Percentiles rank a stretch among this genome's conserved stretches.
phyloP scores from a whole-genome alignment of 2,888 invertebrate genomes.

The Leucophenga montana region DNA sequence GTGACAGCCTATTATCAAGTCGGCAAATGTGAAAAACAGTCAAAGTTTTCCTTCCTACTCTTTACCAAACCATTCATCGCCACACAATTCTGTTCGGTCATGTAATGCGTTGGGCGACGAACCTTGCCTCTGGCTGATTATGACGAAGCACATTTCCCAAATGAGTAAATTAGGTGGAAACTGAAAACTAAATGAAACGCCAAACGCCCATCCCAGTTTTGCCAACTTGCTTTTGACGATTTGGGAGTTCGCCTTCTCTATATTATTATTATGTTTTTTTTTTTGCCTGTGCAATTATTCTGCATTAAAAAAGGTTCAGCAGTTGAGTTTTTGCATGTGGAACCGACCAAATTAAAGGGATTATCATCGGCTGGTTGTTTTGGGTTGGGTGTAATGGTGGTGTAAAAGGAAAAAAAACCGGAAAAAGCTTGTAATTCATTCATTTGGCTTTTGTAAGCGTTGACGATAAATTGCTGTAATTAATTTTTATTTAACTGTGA shows the following conservation, averaged over 20 bases:
- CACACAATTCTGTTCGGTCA: background rate
- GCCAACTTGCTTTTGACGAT: slow-evolving; percentile 43
- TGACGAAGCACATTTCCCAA: slow-evolving; percentile 70
- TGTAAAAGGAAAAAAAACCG: background rate
- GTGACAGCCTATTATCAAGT: slow-evolving; percentile 71
- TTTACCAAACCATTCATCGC: slow-evolving; percentile 6
- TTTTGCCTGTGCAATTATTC: slow-evolving; percentile 56
- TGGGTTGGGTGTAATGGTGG: slow-evolving; percentile 18
- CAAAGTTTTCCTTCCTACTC: slow-evolving; percentile 51
- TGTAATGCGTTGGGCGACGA: slow-evolving; percentile 42
- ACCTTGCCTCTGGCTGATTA: slow-evolving; percentile 69
- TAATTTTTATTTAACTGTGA: slow-evolving; percentile 70
- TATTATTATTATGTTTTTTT: slow-evolving; percentile 30
- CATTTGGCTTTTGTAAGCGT: slow-evolving; percentile 50
- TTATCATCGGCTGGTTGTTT: slow-evolving; percentile 43
- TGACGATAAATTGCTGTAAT: slow-evolving; percentile 68
- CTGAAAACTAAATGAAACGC: slow-evolving; percentile 66
- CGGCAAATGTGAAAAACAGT: slow-evolving; percentile 62
- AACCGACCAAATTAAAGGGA: slow-evolving; percentile 49
- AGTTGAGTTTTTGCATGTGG: slow-evolving; percentile 61
- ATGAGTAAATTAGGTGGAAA: slow-evolving; percentile 70
- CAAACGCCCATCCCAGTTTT: slow-evolving; percentile 48
- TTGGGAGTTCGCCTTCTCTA: slow-evolving; percentile 35
- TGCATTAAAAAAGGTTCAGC: slow-evolving; percentile 68
- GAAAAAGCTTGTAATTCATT: slow-evolving; percentile 53